Conservation (phyloP, 1,140 invertebrate species). For the Bombyx mori region DNA sequence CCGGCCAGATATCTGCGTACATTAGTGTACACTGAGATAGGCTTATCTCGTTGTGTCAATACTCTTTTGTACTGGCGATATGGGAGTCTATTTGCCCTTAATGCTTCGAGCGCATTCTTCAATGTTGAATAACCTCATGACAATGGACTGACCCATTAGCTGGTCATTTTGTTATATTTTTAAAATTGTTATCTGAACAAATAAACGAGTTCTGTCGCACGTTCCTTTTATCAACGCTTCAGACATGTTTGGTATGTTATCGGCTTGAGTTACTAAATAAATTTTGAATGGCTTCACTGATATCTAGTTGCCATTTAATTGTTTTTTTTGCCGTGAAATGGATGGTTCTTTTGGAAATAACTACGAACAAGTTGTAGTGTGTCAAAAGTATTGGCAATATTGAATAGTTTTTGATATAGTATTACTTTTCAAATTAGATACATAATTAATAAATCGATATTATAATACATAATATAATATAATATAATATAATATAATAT, state of each 20-base stretch:
- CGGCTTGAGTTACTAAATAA: slow-evolving; percentile 17
- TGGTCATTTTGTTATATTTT: slow-evolving; percentile 28
- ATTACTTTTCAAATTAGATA: too few species aligned
- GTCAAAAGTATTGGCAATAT: too few species aligned
- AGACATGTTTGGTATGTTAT: slow-evolving; percentile 21
- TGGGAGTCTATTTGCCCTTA: slow-evolving; percentile 61
- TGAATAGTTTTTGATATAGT: too few species aligned
- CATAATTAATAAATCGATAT: too few species aligned
- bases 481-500: too few species aligned
- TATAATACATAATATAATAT: too few species aligned
- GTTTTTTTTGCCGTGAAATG: too few species aligned
- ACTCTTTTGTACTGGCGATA: slow-evolving; percentile 65
- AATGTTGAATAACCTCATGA: slow-evolving; percentile 43
- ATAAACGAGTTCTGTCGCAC: slow-evolving; percentile 17
- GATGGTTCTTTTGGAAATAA: too few species aligned
- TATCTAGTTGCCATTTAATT: too few species aligned
- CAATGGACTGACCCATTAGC: slow-evolving; percentile 55
- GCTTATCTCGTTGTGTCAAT: slow-evolving; percentile 63
- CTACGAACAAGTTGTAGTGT: too few species aligned
- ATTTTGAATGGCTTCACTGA: neutral
- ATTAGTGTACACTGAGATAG: slow-evolving; percentile 54
- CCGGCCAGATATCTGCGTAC: slow-evolving; percentile 45
- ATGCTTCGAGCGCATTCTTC: slow-evolving; percentile 56
- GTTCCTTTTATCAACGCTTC: slow-evolving; percentile 13
- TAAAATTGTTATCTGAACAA: slow-evolving; percentile 24